Evolutionary conservation across 1,140 invertebrate species (phyloP).

Genomic region (Heliothis subflexa): DNA sequence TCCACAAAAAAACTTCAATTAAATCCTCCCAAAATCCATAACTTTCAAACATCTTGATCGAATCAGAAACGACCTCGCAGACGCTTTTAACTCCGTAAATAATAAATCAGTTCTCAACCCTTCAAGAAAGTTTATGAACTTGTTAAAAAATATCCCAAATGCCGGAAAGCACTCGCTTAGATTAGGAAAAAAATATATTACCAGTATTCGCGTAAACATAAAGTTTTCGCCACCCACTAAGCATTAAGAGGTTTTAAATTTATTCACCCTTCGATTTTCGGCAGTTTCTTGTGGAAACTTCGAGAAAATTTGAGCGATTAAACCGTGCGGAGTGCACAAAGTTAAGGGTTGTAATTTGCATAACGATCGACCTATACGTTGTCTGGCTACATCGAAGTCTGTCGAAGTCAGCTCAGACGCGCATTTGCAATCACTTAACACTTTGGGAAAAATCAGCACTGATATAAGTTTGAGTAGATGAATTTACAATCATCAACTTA

Average conservation of each 20-base stretch:
- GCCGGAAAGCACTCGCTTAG: constrained; percentile 42
- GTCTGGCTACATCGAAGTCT: constrained; percentile 35
- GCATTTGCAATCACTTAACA: constrained; percentile 44
- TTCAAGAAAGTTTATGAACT: constrained; percentile 48
- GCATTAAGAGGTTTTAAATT: constrained; percentile 50
- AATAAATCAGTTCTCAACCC: constrained; percentile 43
- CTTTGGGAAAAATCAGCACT: constrained; percentile 11
- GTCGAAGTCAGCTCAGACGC: constrained; percentile 1
- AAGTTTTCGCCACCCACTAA: constrained; percentile 46
- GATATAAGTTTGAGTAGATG: constrained; percentile 12
- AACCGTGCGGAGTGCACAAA: constrained; percentile 44
- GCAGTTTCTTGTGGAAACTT: constrained; percentile 47
- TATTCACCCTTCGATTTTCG: constrained; percentile 50
- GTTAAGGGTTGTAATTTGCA: constrained; percentile 49
- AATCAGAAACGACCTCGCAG: constrained; percentile 36
- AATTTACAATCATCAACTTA: background rate
- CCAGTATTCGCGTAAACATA: constrained; percentile 32
- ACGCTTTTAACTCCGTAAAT: constrained; percentile 45
- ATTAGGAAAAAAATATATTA: constrained; percentile 48
- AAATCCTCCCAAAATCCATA: constrained; percentile 27
- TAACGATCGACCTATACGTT: constrained; percentile 46
- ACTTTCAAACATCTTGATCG: constrained; percentile 37
- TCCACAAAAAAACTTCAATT: constrained; percentile 12
- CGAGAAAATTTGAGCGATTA: constrained; percentile 46
- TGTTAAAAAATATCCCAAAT: constrained; percentile 47